Conservation (phyloP, 2,888 invertebrate species). For the Papilio protenor region DNA sequence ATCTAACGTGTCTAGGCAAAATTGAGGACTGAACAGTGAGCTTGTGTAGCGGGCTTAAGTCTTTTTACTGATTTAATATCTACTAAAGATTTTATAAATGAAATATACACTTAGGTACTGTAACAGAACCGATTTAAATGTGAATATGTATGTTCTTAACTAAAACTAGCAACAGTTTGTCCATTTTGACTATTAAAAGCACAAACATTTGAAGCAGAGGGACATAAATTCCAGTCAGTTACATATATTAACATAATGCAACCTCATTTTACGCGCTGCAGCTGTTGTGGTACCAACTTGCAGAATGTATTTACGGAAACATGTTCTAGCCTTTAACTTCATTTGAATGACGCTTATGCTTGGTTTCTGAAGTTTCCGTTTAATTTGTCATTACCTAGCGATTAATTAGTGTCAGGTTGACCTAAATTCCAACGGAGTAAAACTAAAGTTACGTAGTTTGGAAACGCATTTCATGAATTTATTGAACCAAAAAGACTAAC, state of each 20-base stretch:
- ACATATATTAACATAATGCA: conserved; percentile 28
- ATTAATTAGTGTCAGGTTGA: background rate
- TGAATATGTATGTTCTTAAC: background rate
- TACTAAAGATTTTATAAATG: background rate
- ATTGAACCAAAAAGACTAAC: no score
- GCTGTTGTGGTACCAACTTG: conserved; percentile 19
- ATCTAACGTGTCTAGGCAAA: no score
- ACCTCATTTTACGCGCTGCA: background rate
- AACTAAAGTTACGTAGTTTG: no score
- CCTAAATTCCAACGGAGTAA: no score
- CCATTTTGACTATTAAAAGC: background rate
- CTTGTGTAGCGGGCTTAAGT: no score
- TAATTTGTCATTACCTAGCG: no score
- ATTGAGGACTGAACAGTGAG: no score
- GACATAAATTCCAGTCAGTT: conserved; percentile 28
- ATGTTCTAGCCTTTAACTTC: background rate
- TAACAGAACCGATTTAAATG: background rate
- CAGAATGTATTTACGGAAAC: background rate
- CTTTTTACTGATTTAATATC: no score
- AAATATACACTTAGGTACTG: background rate
- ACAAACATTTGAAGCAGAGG: background rate
- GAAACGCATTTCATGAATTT: no score
- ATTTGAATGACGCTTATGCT: background rate
- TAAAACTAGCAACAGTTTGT: background rate
- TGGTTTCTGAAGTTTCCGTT: background rate